phyloP scores from a whole-genome alignment of 1,140 invertebrate genomes.

The Drosophila persimilis region DNA sequence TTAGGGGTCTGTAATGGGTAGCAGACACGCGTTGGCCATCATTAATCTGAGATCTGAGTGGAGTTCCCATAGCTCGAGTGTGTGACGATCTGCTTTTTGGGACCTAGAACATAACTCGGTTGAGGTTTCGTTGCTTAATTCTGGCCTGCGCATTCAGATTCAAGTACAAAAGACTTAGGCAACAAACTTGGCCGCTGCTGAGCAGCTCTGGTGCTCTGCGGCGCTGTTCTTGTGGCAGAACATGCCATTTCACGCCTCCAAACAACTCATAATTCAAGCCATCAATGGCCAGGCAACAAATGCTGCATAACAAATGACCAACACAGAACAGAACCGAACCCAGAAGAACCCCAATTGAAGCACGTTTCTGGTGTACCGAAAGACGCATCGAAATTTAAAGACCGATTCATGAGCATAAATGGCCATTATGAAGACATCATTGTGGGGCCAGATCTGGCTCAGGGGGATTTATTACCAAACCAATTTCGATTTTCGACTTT shows the following conservation, averaged over 20 bases:
- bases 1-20: constrained; percentile 50
- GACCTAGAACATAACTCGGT: background rate
- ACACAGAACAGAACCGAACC: constrained; percentile 12
- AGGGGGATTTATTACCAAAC: constrained; percentile 47
- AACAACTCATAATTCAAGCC: constrained; percentile 76
- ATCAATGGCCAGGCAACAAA: constrained; percentile 65
- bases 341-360: constrained; percentile 29
- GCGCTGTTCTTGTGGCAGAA: constrained; percentile 47
- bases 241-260: constrained; percentile 80
- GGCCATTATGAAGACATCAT: constrained; percentile 73
- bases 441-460: constrained; percentile 10
- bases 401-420: constrained; percentile 79
- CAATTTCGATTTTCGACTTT: constrained; percentile 51
- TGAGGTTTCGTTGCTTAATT: constrained; percentile 26
- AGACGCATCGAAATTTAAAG: constrained; percentile 80
- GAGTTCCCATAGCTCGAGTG: too few species aligned
- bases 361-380: constrained; percentile 71
- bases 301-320: constrained; percentile 77
- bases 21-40: constrained; percentile 53
- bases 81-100: background rate
- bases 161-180: constrained; percentile 75
- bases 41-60: too few species aligned
- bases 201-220: too few species aligned
- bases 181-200: constrained; percentile 51
- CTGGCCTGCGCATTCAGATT: constrained; percentile 27